Percentiles rank a stretch among this genome's conserved stretches.
Evolutionary conservation across 2,113 vertebrate species (phyloP).

Genomic region (Bungarus multicinctus): DNA sequence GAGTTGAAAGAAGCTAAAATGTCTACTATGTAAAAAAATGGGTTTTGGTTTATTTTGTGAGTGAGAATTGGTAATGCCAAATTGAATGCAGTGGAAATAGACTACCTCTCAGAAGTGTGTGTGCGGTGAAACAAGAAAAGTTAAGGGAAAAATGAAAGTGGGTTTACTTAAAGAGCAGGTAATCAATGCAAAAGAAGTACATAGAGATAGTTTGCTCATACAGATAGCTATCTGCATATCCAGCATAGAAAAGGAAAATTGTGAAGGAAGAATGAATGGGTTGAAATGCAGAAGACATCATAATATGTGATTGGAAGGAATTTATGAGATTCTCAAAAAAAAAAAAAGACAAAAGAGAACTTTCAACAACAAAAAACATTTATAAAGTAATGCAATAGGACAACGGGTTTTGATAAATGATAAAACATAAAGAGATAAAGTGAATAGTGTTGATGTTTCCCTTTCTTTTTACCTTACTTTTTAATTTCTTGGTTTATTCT

Average conservation of each 20-base stretch:
- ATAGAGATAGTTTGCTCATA: not conserved
- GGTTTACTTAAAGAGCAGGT: not conserved
- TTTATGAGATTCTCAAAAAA: not conserved
- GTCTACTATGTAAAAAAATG: not conserved
- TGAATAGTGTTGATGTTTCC: not conserved
- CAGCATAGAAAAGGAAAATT: not conserved
- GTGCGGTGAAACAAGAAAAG: not conserved
- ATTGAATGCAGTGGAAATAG: not conserved
- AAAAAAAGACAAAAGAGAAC: not conserved
- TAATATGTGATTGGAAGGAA: not conserved
- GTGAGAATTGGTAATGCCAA: not conserved
- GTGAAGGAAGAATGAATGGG: not conserved
- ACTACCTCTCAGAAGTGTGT: not conserved
- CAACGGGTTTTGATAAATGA: not conserved
- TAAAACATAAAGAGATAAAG: not conserved
- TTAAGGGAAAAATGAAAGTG: not conserved
- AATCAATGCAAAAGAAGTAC: not conserved
- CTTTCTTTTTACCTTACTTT: not conserved
- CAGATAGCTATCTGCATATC: not conserved
- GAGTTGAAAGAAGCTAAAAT: not conserved
- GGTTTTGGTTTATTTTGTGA: not conserved
- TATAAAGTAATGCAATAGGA: not conserved
- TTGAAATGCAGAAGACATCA: not conserved
- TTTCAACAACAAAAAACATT: not conserved
- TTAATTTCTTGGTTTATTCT: not conserved